These are phyloP conservation scores for Sinotaia quadrata DNA, from an alignment of 2,888 invertebrate genomes.

Conservation along the genomic window DNA sequence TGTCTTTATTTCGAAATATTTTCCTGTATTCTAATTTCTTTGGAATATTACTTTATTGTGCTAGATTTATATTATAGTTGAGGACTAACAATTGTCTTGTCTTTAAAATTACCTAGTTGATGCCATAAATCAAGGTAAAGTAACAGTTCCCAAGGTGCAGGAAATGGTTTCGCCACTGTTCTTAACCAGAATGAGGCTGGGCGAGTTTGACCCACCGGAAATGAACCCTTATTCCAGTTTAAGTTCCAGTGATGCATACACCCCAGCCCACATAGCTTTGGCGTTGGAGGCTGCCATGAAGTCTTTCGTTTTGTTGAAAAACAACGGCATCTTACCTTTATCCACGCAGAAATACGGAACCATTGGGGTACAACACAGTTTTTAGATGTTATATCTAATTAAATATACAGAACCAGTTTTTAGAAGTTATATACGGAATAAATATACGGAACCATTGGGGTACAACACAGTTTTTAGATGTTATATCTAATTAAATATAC, in stretches of 20 bases:
- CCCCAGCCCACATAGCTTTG: slow-evolving; percentile 46
- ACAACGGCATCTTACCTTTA: slow-evolving; percentile 44
- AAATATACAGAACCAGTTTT: too few species aligned
- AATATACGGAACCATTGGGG: slow-evolving; percentile 25
- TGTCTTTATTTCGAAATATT: too few species aligned
- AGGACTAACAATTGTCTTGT: too few species aligned
- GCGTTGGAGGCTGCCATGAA: slow-evolving; percentile 41
- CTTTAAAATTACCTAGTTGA: slow-evolving; percentile 29
- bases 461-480: too few species aligned
- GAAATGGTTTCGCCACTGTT: slow-evolving; percentile 43
- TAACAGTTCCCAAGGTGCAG: slow-evolving; percentile 30
- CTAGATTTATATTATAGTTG: too few species aligned
- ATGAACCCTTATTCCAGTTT: slow-evolving; percentile 55
- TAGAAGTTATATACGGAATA: too few species aligned
- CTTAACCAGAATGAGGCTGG: slow-evolving; percentile 46
- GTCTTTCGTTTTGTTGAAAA: slow-evolving; percentile 51
- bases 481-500: too few species aligned
- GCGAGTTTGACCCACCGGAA: slow-evolving; percentile 49
- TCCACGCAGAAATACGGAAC: slow-evolving; percentile 1
- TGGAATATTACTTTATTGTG: too few species aligned
- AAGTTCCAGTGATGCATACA: slow-evolving; percentile 44
- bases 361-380: slow-evolving; percentile 34
- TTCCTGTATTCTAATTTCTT: too few species aligned
- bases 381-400: too few species aligned
- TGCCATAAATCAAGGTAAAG: slow-evolving; percentile 36